Conservation (phyloP, 1,140 invertebrate species). For the Catajapyx aquilonaris region DNA sequence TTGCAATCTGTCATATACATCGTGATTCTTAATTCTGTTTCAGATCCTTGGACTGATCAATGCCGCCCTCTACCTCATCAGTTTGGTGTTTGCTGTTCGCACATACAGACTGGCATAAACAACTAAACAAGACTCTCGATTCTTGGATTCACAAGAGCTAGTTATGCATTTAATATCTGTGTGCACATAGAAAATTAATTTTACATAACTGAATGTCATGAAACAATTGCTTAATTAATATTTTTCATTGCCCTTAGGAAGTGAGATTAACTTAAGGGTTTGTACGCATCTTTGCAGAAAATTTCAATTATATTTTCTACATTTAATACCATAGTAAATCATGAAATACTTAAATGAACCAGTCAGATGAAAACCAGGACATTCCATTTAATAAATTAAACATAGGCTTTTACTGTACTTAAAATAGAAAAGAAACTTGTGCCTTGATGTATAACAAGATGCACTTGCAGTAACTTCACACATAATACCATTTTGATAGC, state of each 20-base stretch:
- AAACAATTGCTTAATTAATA: slow-evolving; percentile 22
- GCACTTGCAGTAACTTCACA: too few relatives aligned
- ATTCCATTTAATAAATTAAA: too few relatives aligned
- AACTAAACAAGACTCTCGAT: slow-evolving; percentile 3
- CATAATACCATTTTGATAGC: too few relatives aligned
- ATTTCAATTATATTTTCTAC: too few relatives aligned
- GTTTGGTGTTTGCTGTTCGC: slow-evolving; percentile 44
- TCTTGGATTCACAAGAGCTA: slow-evolving; percentile 3
- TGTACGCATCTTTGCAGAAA: not conserved
- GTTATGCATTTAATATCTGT: slow-evolving; percentile 3
- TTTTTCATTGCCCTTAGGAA: slow-evolving; percentile 14
- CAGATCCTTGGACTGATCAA: slow-evolving; percentile 50
- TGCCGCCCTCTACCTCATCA: slow-evolving; percentile 43
- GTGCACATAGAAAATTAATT: slow-evolving; percentile 1
- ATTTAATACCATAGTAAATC: too few relatives aligned
- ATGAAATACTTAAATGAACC: too few relatives aligned
- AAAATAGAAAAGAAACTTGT: too few relatives aligned
- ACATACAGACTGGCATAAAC: slow-evolving; percentile 41
- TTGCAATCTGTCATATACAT: not conserved
- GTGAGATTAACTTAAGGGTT: slow-evolving; percentile 10
- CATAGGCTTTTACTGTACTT: too few relatives aligned
- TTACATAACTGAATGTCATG: slow-evolving; percentile 13
- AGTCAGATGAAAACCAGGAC: too few relatives aligned
- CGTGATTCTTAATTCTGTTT: slow-evolving; percentile 15
- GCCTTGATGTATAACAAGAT: too few relatives aligned